These are phyloP conservation scores for Rambutsinella grinnellia DNA, from an alignment of 2,888 invertebrate genomes.

Conservation along the genomic window DNA sequence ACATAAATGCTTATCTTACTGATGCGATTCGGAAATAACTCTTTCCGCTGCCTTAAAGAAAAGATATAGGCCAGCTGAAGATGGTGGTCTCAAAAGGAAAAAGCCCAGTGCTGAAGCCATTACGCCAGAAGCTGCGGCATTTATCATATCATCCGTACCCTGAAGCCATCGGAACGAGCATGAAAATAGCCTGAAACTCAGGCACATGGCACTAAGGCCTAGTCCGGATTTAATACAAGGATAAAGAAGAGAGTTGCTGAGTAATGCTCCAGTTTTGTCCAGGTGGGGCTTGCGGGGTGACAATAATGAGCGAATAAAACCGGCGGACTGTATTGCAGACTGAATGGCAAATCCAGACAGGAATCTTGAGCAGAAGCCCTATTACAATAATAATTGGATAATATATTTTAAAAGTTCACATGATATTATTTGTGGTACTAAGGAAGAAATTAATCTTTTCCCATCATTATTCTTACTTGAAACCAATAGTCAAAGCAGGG, in stretches of 20 bases:
- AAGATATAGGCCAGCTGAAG: constrained; percentile 61
- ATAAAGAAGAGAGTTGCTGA: constrained; percentile 47
- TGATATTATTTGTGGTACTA: not conserved
- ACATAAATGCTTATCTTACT: constrained; percentile 38
- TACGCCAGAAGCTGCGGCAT: constrained; percentile 62
- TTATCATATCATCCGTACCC: constrained; percentile 61
- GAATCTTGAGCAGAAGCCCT: constrained; percentile 65
- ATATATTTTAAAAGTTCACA: constrained; percentile 4
- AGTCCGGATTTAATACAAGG: constrained; percentile 61
- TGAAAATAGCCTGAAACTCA: constrained; percentile 61
- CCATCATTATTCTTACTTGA: constrained; percentile 46
- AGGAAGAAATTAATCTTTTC: not conserved
- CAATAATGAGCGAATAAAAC: constrained; percentile 37
- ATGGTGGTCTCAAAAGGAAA: constrained; percentile 61
- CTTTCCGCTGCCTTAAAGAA: constrained; percentile 65
- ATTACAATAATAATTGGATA: not conserved
- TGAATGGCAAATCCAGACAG: constrained; percentile 63
- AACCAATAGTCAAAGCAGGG: constrained; percentile 66
- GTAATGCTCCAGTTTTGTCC: constrained; percentile 36
- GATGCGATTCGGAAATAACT: constrained; percentile 63
- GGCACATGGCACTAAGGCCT: constrained; percentile 63
- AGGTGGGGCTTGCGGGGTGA: constrained; percentile 22
- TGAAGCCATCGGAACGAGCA: constrained; percentile 66
- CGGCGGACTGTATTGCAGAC: constrained; percentile 52
- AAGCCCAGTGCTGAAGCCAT: constrained; percentile 64